These are phyloP conservation scores for Trisateles emortualis DNA, from an alignment of 2,888 invertebrate genomes.

Conservation along the genomic window DNA sequence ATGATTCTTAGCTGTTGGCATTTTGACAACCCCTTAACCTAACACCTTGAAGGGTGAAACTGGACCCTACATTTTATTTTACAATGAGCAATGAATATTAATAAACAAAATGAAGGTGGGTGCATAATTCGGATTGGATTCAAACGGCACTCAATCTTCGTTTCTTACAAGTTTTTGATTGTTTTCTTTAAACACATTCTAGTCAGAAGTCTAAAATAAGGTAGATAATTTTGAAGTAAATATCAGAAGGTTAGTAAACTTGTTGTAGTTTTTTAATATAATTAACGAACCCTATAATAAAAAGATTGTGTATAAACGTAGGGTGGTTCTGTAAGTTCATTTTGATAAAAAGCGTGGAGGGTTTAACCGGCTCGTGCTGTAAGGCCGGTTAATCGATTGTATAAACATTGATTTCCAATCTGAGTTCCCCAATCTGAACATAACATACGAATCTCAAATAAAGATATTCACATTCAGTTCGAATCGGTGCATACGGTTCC, in stretches of 20 bases:
- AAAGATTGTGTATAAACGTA: not conserved
- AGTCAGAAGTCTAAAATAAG: no score
- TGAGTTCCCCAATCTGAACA: conserved; percentile 70
- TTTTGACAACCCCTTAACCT: conserved; percentile 71
- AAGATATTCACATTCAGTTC: conserved; percentile 77
- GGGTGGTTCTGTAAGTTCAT: conserved; percentile 4
- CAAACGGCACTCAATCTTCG: conserved; percentile 59
- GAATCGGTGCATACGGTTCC: conserved; percentile 68
- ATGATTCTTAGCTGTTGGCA: conserved; percentile 77
- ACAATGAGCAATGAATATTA: conserved; percentile 81
- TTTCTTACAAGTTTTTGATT: conserved; percentile 50
- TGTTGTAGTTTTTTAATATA: no score
- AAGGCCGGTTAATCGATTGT: conserved; percentile 66
- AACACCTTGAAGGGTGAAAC: conserved; percentile 69
- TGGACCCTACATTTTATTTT: conserved; percentile 69
- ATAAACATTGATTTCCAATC: conserved; percentile 70
- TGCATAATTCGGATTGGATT: conserved; percentile 54
- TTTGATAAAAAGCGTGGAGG: conserved; percentile 40
- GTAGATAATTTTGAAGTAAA: no score
- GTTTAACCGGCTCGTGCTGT: conserved; percentile 32
- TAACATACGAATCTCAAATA: conserved; percentile 79
- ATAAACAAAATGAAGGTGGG: conserved; percentile 66
- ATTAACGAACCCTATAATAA: not conserved
- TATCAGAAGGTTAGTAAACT: no score
- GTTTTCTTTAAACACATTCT: no score